A percentile compares a stretch with the other conserved stretches of the same genome.
phyloP scores from a whole-genome alignment of 92 coral and sea anemone genomes.

The Phymanthus crucifer region DNA sequence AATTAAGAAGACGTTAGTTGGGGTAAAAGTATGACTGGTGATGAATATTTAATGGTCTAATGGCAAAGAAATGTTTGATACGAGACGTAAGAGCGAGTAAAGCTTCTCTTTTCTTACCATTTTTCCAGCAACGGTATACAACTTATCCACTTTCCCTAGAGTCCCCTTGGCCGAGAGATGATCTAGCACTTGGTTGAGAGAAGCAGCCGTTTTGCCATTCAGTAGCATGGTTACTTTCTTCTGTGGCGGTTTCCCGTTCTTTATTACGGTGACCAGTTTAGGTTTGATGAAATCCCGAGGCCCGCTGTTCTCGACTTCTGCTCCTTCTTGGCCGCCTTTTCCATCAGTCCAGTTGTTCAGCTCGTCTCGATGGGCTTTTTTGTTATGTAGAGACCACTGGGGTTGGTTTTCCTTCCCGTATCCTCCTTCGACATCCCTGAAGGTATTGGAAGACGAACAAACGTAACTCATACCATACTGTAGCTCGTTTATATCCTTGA shows the following conservation, averaged over 20 bases:
- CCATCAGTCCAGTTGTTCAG: constrained; percentile 39
- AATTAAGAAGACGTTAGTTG: background rate
- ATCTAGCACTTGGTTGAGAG: constrained; percentile 90
- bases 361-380: constrained; percentile 43
- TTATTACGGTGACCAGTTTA: constrained; percentile 90
- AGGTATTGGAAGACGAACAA: constrained; percentile 71
- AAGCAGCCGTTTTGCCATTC: constrained; percentile 86
- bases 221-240: constrained; percentile 99
- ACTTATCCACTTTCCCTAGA: constrained; percentile 92
- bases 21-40: constrained; percentile 13
- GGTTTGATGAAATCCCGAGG: constrained; percentile 93
- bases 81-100: constrained; percentile 8
- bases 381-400: constrained; percentile 74
- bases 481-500: constrained; percentile 83
- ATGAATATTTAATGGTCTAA: constrained; percentile 35
- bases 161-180: constrained; percentile 96
- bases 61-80: constrained; percentile 17
- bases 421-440: constrained; percentile 74
- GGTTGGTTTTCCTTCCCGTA: constrained; percentile 65
- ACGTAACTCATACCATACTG: constrained; percentile 87
- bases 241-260: constrained; percentile 96
- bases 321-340: constrained; percentile 10
- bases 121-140: constrained; percentile 80
- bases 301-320: constrained; percentile 16
- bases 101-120: constrained; percentile 86